Evolutionary conservation across 23 tunicate species (phyloP).

Genomic region (Halocynthia roretzi): DNA sequence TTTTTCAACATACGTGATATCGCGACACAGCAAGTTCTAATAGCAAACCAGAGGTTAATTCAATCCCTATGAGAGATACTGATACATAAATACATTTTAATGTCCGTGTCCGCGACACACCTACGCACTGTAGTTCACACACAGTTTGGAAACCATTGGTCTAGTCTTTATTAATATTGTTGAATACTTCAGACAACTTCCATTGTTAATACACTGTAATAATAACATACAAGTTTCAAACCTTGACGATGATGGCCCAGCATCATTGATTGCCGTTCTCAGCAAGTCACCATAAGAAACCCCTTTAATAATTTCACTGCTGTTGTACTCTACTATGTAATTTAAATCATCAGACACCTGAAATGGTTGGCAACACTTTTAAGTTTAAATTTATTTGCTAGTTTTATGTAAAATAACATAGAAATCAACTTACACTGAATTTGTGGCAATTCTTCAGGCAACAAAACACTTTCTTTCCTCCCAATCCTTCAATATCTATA

Average conservation of each 20-base stretch:
- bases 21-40: too few relatives aligned
- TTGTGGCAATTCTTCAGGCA: conserved; percentile 6
- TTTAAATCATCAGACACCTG: conserved; percentile 1
- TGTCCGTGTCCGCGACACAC: too few relatives aligned
- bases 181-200: too few relatives aligned
- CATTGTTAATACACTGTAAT: too few relatives aligned
- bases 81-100: too few relatives aligned
- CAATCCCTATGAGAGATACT: too few relatives aligned
- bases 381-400: background rate
- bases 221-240: background rate
- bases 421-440: conserved; percentile 7
- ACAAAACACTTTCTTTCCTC: conserved; percentile 13
- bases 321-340: background rate
- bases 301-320: background rate
- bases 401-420: background rate
- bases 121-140: too few relatives aligned
- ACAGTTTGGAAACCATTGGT: too few relatives aligned
- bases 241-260: background rate
- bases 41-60: too few relatives aligned
- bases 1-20: too few relatives aligned
- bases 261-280: conserved; percentile 1
- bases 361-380: background rate
- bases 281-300: background rate
- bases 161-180: too few relatives aligned
- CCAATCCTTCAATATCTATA: conserved; percentile 8